Conservation (phyloP, 2,797 vertebrate genomes). For the Cacajao melanocephalus region DNA sequence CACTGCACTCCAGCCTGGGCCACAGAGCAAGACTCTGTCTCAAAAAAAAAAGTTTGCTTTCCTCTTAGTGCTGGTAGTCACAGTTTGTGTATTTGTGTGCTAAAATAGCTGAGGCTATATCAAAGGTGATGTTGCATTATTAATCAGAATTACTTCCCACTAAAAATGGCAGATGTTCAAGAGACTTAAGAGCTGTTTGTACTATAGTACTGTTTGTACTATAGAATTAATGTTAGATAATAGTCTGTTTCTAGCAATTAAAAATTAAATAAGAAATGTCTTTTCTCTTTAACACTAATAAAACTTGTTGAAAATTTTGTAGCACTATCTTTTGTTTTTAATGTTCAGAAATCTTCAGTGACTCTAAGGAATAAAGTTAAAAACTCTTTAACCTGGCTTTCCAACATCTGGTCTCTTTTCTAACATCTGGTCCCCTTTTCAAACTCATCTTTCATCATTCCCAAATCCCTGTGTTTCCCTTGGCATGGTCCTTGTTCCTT, state of each 20-base stretch:
- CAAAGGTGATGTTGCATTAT: neutral
- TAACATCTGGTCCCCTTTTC: neutral
- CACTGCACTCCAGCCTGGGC: neutral
- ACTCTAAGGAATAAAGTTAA: neutral
- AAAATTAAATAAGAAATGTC: constrained; percentile 3
- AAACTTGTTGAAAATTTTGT: neutral
- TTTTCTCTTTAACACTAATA: neutral
- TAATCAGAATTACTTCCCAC: neutral
- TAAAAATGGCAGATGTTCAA: neutral
- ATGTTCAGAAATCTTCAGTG: neutral
- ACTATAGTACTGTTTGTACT: neutral
- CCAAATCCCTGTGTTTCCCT: neutral
- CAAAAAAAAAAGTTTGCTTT: neutral
- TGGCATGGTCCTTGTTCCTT: neutral
- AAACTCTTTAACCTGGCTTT: neutral
- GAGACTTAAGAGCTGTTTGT: neutral
- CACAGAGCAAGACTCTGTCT: neutral
- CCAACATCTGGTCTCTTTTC: neutral
- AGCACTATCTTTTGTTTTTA: neutral
- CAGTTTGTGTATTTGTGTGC: neutral
- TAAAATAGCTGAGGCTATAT: neutral
- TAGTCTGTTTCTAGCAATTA: neutral
- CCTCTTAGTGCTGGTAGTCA: neutral
- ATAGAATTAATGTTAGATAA: neutral
- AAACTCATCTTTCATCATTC: neutral